phyloP scores from a whole-genome alignment of 2,888 invertebrate genomes.

The Emmelina monodactyla region DNA sequence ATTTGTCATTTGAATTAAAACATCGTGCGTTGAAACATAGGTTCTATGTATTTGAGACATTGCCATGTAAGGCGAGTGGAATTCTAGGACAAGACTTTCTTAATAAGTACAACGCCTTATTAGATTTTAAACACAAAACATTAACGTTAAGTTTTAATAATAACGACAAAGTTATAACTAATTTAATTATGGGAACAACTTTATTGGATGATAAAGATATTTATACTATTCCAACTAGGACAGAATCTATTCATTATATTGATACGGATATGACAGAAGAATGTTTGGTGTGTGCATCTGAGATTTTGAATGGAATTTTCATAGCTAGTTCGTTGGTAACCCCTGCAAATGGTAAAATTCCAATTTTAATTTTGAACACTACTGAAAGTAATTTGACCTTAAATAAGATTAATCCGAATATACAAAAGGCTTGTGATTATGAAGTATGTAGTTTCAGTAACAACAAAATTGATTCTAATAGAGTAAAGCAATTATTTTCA shows the following conservation, averaged over 20 bases:
- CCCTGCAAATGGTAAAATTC: slow-evolving; percentile 3
- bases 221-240: slow-evolving; percentile 1
- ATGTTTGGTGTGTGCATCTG: slow-evolving; percentile 6
- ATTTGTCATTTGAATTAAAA: not conserved
- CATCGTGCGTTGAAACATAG: slow-evolving; percentile 5
- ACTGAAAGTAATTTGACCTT: slow-evolving; percentile 2
- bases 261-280: slow-evolving; percentile 5
- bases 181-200: slow-evolving; percentile 3
- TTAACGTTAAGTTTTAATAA: slow-evolving; percentile 3
- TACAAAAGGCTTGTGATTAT: slow-evolving; percentile 3
- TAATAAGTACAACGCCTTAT: slow-evolving; percentile 5
- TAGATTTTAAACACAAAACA: slow-evolving; percentile 7
- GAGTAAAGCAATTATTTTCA: slow-evolving; percentile 8
- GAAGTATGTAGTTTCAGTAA: slow-evolving; percentile 7
- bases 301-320: slow-evolving; percentile 7
- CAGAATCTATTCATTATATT: slow-evolving; percentile 9
- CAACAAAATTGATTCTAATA: not conserved
- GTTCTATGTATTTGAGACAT: slow-evolving; percentile 10
- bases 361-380: slow-evolving; percentile 8
- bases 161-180: not conserved
- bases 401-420: not conserved
- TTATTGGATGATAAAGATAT: too few relatives aligned
- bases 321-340: slow-evolving; percentile 6
- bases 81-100: slow-evolving; percentile 13
- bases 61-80: slow-evolving; percentile 9